Conservation (phyloP, 2,888 invertebrate genomes). For the Chesias legatella region DNA sequence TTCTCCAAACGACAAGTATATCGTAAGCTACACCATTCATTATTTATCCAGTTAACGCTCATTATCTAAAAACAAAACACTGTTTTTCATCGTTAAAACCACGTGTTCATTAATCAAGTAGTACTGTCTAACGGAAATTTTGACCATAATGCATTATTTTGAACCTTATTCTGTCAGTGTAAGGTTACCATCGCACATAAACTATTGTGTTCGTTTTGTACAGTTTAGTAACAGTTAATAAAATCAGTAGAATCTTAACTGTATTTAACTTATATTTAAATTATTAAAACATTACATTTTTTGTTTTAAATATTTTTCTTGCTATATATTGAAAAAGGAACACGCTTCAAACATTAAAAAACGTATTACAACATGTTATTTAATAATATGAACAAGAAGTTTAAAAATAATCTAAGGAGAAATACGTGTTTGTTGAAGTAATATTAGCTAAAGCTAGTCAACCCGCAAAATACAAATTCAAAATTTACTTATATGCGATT, state of each 20-base stretch:
- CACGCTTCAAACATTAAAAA: too few species aligned
- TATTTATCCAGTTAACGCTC: conserved; percentile 65
- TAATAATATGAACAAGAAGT: too few species aligned
- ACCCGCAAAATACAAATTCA: too few species aligned
- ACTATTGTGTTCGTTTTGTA: not conserved
- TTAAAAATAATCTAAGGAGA: too few species aligned
- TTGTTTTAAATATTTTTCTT: too few species aligned
- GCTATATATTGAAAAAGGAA: too few species aligned
- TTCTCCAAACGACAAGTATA: conserved; percentile 14
- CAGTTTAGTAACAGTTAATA: conserved; percentile 10
- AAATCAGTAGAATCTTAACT: conserved; percentile 7
- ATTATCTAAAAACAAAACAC: conserved; percentile 65
- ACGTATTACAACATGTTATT: too few species aligned
- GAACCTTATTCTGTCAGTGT: conserved; percentile 7
- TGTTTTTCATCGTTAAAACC: conserved; percentile 52
- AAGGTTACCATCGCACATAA: conserved; percentile 2
- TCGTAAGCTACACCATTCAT: conserved; percentile 52
- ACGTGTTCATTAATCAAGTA: conserved; percentile 58
- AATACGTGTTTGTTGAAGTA: too few species aligned
- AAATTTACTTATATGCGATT: too few species aligned
- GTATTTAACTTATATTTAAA: conserved; percentile 1
- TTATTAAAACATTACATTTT: too few species aligned
- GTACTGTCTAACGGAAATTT: conserved; percentile 32
- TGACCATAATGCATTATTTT: conserved; percentile 5
- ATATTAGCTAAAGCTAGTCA: too few species aligned